Evolutionary conservation across 2,888 invertebrate genomes (phyloP).

Genomic region (Rhyacophila evoluta): DNA sequence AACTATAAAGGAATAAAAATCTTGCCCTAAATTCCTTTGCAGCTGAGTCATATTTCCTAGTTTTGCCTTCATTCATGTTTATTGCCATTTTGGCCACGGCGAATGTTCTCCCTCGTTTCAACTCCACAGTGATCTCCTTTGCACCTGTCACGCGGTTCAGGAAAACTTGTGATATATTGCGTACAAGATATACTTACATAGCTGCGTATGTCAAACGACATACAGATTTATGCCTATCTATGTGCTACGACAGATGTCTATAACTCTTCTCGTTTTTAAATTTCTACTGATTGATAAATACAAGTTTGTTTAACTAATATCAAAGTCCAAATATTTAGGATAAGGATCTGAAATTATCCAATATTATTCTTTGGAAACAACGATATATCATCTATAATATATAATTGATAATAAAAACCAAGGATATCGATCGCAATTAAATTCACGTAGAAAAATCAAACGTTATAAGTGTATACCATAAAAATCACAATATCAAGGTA

Average conservation of each 20-base stretch:
- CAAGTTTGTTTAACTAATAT: too few relatives aligned
- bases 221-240: background rate
- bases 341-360: too few relatives aligned
- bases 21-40: background rate
- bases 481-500: too few relatives aligned
- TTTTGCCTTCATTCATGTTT: constrained; percentile 20
- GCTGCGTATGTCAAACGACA: background rate
- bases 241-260: background rate
- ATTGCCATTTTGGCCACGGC: background rate
- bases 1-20: background rate
- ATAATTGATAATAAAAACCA: too few relatives aligned
- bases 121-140: background rate
- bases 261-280: background rate
- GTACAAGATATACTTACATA: constrained; percentile 17
- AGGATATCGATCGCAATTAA: too few relatives aligned
- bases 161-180: constrained; percentile 9
- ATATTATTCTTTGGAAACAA: too few relatives aligned
- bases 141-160: constrained; percentile 10
- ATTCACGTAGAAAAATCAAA: too few relatives aligned
- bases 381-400: too few relatives aligned
- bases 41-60: background rate
- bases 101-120: background rate
- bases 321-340: too few relatives aligned
- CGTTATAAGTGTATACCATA: too few relatives aligned
- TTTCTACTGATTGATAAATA: too few relatives aligned